These are phyloP conservation scores for Chloroceryle aenea DNA, from an alignment of 2,113 vertebrate species.

Conservation along the genomic window DNA sequence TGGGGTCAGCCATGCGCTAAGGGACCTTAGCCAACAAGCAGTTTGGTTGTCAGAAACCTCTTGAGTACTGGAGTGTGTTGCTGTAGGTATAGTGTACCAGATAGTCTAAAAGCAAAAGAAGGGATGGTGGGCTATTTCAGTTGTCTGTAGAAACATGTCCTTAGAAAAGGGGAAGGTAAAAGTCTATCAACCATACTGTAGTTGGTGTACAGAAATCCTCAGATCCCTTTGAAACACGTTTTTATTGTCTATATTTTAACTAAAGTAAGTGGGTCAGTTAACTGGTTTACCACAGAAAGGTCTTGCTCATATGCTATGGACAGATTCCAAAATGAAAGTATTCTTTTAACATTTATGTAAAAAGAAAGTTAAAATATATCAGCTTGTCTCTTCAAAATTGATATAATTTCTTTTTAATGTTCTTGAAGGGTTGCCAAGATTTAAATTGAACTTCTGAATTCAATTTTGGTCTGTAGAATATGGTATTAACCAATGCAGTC, in stretches of 20 bases:
- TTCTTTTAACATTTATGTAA: neutral
- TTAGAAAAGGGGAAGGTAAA: neutral
- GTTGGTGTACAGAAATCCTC: neutral
- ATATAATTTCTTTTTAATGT: conserved; percentile 69
- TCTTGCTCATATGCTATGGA: neutral
- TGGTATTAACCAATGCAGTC: neutral
- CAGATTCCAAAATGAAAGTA: neutral
- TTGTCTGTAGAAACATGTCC: neutral
- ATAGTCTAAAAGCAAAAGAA: neutral
- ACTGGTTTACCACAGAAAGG: neutral
- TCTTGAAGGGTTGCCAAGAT: conserved; percentile 54
- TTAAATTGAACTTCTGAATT: conserved; percentile 66
- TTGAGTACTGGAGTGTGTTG: rapidly evolving
- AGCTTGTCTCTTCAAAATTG: conserved; percentile 1
- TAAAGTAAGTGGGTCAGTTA: neutral
- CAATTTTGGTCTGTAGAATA: conserved; percentile 25
- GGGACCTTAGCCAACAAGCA: neutral
- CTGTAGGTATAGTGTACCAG: neutral
- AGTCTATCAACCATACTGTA: neutral
- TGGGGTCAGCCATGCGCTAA: neutral
- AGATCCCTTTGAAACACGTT: neutral
- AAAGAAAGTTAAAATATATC: conserved; percentile 43
- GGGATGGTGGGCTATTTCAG: neutral
- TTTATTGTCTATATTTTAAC: neutral
- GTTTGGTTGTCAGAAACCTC: neutral